Conservation (phyloP, 2,113 vertebrate species). For the Ranitomeya variabilis region DNA sequence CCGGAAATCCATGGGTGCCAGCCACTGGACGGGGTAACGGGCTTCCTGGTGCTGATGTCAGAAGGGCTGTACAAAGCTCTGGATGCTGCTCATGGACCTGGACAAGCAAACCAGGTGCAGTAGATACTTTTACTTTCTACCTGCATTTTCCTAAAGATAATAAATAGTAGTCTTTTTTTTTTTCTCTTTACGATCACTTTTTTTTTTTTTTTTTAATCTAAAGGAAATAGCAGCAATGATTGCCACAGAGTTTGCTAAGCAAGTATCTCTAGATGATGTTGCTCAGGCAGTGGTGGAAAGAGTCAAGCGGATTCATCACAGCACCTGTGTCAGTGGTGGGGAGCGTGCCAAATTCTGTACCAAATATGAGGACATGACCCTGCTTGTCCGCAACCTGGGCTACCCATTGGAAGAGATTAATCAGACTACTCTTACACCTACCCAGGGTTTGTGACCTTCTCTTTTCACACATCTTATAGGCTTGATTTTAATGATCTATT, state of each 20-base stretch:
- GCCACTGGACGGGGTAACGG: conserved; percentile 83
- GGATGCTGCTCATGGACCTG: conserved; percentile 91
- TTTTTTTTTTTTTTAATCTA: neutral
- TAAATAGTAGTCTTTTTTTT: neutral
- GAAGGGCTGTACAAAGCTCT: conserved; percentile 95
- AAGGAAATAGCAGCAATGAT: conserved; percentile 98
- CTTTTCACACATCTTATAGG: no score
- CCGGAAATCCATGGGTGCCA: conserved; percentile 92
- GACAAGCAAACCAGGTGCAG: conserved; percentile 95
- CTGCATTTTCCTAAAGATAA: neutral
- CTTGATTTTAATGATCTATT: no score
- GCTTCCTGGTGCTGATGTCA: conserved; percentile 94
- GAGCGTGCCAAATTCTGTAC: conserved; percentile 86
- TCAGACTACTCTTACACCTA: conserved; percentile 79
- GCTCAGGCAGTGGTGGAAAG: conserved; percentile 96
- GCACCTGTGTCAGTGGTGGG: conserved; percentile 87
- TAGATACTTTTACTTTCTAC: neutral
- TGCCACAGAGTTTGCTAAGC: conserved; percentile 92
- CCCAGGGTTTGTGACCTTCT: conserved; percentile 77
- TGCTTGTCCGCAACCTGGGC: conserved; percentile 92
- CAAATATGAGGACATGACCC: conserved; percentile 95
- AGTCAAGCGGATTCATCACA: conserved; percentile 88
- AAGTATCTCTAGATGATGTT: conserved; percentile 84
- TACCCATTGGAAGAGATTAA: conserved; percentile 82
- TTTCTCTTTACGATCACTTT: neutral